Evolutionary conservation across 2,797 vertebrate genomes (phyloP).

Genomic region (Dicrostonyx torquatus): DNA sequence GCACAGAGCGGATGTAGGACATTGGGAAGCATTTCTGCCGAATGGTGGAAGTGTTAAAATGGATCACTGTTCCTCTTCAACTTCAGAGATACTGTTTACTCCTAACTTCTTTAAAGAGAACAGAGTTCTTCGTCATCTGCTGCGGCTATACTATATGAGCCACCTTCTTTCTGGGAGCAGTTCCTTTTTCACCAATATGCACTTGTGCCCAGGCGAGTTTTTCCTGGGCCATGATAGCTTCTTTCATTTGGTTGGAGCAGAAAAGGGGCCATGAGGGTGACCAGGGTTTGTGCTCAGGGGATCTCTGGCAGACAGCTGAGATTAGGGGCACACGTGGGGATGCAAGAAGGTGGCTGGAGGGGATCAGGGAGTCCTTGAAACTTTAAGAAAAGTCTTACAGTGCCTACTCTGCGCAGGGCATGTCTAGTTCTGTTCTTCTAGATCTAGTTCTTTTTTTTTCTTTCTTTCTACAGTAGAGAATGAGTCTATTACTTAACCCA

Average conservation of each 20-base stretch:
- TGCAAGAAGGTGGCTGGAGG: constrained; percentile 86
- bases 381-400: neutral
- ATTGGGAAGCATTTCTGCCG: neutral
- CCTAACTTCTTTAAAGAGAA: neutral
- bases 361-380: constrained; percentile 50
- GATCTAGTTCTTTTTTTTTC: neutral
- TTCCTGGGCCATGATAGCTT: constrained; percentile 97
- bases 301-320: constrained; percentile 53
- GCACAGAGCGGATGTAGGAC: neutral
- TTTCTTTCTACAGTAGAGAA: no score
- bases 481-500: neutral
- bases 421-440: neutral
- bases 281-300: constrained; percentile 26
- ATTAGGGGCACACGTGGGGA: constrained; percentile 64
- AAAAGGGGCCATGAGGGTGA: constrained; percentile 44
- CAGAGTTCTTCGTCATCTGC: neutral
- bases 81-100: neutral
- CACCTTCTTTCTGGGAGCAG: neutral
- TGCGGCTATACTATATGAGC: neutral
- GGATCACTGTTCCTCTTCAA: neutral
- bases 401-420: neutral
- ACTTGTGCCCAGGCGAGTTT: constrained; percentile 91
- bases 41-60: neutral
- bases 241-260: constrained; percentile 91
- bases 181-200: constrained; percentile 71